A percentile compares a stretch with the other conserved stretches of the same genome.
Evolutionary conservation across 2,113 vertebrate genomes (phyloP).

Genomic region (Artemisiospiza belli): DNA sequence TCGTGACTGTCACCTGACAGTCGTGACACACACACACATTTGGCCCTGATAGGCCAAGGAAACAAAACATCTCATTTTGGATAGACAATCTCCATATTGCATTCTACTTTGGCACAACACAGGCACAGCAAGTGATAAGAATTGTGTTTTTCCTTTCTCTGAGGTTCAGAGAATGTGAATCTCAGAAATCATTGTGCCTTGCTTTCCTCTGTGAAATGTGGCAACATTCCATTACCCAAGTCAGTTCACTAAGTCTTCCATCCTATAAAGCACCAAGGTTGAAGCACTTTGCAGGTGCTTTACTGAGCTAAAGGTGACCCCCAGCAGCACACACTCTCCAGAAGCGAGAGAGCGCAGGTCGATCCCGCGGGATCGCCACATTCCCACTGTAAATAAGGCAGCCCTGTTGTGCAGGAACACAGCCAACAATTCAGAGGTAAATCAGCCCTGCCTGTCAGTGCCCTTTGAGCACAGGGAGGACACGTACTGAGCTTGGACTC

Average conservation of each 20-base stretch:
- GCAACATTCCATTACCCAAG: background rate
- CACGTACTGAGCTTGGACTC: conserved; percentile 95
- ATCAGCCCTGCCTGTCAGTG: rapidly evolving
- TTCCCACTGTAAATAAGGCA: rapidly evolving
- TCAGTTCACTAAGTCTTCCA: background rate
- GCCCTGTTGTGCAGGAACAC: background rate
- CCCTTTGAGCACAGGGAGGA: background rate
- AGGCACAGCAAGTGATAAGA: no score
- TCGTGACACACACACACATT: no score
- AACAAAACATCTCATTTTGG: no score
- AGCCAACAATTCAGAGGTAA: background rate
- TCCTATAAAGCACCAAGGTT: background rate
- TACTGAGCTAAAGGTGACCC: background rate
- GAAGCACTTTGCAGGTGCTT: background rate
- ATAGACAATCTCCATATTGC: no score
- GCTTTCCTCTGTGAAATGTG: no score
- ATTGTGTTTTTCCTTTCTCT: no score
- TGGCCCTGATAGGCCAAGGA: no score
- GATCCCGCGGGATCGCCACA: rapidly evolving
- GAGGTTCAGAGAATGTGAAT: no score
- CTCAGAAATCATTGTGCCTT: no score
- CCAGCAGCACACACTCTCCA: background rate
- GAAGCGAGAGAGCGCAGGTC: rapidly evolving
- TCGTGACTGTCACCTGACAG: no score
- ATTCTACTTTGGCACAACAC: no score